A percentile compares a stretch with the other conserved stretches of the same genome.
These are phyloP conservation scores for Metridium senile DNA, from an alignment of 92 coral and sea anemone genomes.

Conservation along the genomic window DNA sequence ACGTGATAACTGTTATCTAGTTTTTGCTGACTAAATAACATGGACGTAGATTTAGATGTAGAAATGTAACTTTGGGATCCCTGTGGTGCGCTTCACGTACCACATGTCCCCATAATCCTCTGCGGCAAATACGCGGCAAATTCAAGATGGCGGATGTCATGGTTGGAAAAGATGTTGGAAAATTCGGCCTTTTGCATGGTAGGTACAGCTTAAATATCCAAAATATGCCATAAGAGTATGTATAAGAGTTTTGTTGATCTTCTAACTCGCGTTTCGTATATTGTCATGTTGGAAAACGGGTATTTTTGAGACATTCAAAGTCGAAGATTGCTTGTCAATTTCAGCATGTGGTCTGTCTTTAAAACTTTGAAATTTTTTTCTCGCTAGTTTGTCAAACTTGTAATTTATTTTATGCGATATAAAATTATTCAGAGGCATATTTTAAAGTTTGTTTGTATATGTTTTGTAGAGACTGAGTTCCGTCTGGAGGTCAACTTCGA, in stretches of 20 bases:
- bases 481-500: background rate
- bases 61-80: no score
- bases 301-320: background rate
- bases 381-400: background rate
- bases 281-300: background rate
- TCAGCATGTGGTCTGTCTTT: background rate
- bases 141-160: background rate
- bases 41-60: no score
- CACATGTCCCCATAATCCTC: background rate
- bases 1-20: no score
- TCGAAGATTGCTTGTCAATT: background rate
- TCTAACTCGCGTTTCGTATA: background rate
- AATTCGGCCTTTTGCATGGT: constrained; percentile 1
- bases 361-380: background rate
- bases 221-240: background rate
- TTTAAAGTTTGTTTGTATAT: background rate
- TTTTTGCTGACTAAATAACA: no score
- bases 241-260: background rate
- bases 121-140: constrained; percentile 17
- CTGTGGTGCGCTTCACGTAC: background rate
- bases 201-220: background rate
- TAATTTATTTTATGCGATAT: no score
- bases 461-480: background rate
- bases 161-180: background rate
- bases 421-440: background rate